Base-by-base conservation (phyloP, 2,113 vertebrate species). In the Mormyrus lacerda region DNA sequence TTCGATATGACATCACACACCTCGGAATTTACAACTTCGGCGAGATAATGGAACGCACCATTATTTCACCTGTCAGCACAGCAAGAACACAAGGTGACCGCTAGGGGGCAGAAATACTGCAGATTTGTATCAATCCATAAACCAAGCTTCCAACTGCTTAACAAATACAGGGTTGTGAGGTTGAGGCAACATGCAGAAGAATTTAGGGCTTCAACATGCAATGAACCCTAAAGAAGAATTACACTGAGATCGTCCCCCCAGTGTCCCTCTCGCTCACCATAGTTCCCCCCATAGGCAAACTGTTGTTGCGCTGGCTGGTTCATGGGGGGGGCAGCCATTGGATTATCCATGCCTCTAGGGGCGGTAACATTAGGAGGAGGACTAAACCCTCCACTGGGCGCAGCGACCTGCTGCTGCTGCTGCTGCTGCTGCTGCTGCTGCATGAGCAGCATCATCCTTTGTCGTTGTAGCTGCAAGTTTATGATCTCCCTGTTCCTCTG, bases 301-400 rank as follows among this genome's bases (percentile, higher is more conserved):
- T 97, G 96, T 92, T 98, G 98, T 58, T 97, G 96, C 79, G 97
- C 96, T 42, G 97, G 94, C 88, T 97, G 97, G 91, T 95, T 97
- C 93, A 99, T 95, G 3, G 95, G 91, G 1, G 98, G 93, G 6
- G 94, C 96, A 8, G 94, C 94, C 94, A 99, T 94, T 53, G 97
- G 93, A 73, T 91, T 95, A 0, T 99, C 98, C 95, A 98, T 97
- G 93, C 95, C 96, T 90, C 96, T 96, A 31, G 98, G 96, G 19
- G 98, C 97, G 0, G 97, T 98, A 92, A 99, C 97, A 10, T 98
- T 99, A 27, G 98, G 98, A 55, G 98, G 97, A 0, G 98, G 97
- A 89, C 98, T 99, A 93, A 99, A 99, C 91, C 96, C 95, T 89
- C 92, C 93, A 8, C 94, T 92, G 94, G 97, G 86, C 86, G 93